Conservation (phyloP, 2,888 invertebrate genomes). For the Agonopterix subpropinquella region DNA sequence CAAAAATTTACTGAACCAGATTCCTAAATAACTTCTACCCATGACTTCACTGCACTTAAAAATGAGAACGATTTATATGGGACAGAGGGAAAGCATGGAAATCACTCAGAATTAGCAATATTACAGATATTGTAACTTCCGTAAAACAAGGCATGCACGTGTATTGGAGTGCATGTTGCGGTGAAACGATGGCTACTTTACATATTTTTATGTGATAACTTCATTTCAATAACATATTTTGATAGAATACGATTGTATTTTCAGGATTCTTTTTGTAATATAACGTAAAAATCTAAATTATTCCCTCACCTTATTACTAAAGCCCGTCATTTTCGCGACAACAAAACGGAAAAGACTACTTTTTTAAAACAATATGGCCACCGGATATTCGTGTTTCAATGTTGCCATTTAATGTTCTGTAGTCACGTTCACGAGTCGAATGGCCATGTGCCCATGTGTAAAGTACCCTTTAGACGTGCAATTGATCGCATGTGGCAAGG, state of each 20-base stretch:
- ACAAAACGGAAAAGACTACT: slow-evolving; percentile 80
- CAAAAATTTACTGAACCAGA: slow-evolving; percentile 16
- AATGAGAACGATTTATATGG: too few relatives aligned
- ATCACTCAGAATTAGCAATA: background rate
- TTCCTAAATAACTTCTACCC: too few relatives aligned
- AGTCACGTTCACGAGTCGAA: too few relatives aligned
- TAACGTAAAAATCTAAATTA: slow-evolving; percentile 26
- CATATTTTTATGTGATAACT: background rate
- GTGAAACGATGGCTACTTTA: background rate
- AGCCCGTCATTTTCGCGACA: slow-evolving; percentile 86
- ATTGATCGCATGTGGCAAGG: too few relatives aligned
- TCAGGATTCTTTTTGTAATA: background rate
- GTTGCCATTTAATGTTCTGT: slow-evolving; percentile 18
- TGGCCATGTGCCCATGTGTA: too few relatives aligned
- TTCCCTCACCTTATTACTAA: slow-evolving; percentile 84
- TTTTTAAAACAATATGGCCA: slow-evolving; percentile 68
- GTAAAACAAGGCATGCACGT: slow-evolving; percentile 16
- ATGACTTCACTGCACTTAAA: too few relatives aligned
- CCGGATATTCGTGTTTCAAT: slow-evolving; percentile 43
- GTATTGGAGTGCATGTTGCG: slow-evolving; percentile 10
- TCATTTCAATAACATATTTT: background rate
- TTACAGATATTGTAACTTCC: background rate
- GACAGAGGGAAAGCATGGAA: too few relatives aligned
- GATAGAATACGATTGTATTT: too few relatives aligned
- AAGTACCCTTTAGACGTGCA: too few relatives aligned